A percentile compares a stretch with the other conserved stretches of the same genome.
These are phyloP conservation scores for Enteromius thamalakanensis DNA, from an alignment of 2,797 vertebrate species.

Conservation along the genomic window DNA sequence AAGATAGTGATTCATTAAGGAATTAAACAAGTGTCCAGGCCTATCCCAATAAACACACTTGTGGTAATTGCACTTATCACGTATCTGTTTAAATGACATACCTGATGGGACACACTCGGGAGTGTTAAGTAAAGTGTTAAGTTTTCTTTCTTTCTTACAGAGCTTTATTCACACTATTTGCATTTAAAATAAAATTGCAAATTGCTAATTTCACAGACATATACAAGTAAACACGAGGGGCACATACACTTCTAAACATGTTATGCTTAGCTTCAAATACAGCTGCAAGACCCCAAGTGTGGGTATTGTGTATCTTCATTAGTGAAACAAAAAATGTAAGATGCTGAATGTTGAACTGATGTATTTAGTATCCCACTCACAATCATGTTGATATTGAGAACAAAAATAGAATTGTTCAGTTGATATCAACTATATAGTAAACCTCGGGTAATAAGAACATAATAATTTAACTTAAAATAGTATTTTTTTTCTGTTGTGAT, in stretches of 20 bases:
- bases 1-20: background rate
- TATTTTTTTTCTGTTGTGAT: background rate
- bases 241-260: background rate
- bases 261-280: background rate
- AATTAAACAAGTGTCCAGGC: background rate
- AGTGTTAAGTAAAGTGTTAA: too few species aligned
- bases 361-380: background rate
- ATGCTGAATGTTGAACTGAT: too few species aligned
- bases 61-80: background rate
- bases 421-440: background rate
- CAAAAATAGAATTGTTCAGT: background rate
- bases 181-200: background rate
- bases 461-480: background rate
- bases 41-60: background rate
- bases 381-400: background rate
- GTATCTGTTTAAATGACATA: background rate
- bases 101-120: too few species aligned
- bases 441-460: background rate
- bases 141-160: background rate
- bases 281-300: background rate
- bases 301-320: background rate
- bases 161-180: background rate
- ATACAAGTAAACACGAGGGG: background rate
- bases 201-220: background rate
- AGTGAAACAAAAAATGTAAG: background rate